These are phyloP conservation scores for Enteromius mattozi DNA, from an alignment of 2,797 vertebrate genomes.

Conservation along the genomic window DNA sequence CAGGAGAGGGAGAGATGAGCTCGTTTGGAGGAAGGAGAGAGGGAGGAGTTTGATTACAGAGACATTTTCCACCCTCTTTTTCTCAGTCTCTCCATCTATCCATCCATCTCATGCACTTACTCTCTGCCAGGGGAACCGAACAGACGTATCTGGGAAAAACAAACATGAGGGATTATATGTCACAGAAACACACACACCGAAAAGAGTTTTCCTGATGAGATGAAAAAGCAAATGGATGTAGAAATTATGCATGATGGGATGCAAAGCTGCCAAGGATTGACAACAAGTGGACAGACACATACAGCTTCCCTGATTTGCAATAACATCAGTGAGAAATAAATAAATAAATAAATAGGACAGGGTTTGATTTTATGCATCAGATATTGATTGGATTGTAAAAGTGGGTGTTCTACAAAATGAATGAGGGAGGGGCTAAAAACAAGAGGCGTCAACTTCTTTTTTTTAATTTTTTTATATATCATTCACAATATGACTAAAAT, in stretches of 20 bases:
- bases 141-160: constrained; percentile 38
- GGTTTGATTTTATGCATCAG: neutral
- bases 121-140: constrained; percentile 55
- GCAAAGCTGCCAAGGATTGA: neutral
- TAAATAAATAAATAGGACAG: too few relatives aligned
- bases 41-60: constrained; percentile 31
- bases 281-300: constrained; percentile 1
- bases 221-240: constrained; percentile 13
- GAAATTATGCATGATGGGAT: constrained; percentile 18
- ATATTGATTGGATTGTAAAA: neutral
- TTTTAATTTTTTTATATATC: neutral
- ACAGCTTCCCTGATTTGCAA: constrained; percentile 12
- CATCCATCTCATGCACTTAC: constrained; percentile 28
- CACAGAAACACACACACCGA: constrained; percentile 19
- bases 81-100: constrained; percentile 11
- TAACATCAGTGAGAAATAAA: neutral
- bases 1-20: constrained; percentile 32
- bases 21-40: neutral
- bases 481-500: neutral
- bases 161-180: constrained; percentile 35
- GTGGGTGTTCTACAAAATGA: too few relatives aligned
- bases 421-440: too few relatives aligned
- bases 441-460: too few relatives aligned
- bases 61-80: constrained; percentile 25
- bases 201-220: constrained; percentile 20